Evolutionary conservation across 2,888 invertebrate species (phyloP).

Genomic region (Anticlea derivata): DNA sequence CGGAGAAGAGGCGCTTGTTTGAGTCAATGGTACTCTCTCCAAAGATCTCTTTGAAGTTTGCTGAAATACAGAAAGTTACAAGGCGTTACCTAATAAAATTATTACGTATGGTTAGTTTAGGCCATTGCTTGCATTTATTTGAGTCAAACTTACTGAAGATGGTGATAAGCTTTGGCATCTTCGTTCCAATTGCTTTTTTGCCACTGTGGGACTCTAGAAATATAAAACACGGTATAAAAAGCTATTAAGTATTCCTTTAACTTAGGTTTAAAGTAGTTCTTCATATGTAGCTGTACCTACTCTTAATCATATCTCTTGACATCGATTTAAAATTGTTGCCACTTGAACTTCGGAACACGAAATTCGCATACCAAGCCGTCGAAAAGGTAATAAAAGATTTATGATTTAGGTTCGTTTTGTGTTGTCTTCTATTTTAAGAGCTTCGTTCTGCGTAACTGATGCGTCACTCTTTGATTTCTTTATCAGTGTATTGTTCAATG

Average conservation of each 20-base stretch:
- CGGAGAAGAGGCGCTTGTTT: slow-evolving; percentile 34
- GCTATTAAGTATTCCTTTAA: too few relatives aligned
- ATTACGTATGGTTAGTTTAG: too few relatives aligned
- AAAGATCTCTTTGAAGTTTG: slow-evolving; percentile 34
- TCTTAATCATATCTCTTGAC: too few relatives aligned
- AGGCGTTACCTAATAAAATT: too few relatives aligned
- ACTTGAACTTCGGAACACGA: slow-evolving; percentile 27
- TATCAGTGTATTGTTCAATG: too few relatives aligned
- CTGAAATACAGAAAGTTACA: slow-evolving; percentile 17
- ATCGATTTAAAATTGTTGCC: too few relatives aligned
- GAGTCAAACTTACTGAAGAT: slow-evolving; percentile 45
- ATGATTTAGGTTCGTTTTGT: slow-evolving; percentile 44
- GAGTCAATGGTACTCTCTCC: slow-evolving; percentile 18
- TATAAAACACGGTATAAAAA: slow-evolving; percentile 19
- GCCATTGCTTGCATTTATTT: not conserved
- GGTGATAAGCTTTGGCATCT: slow-evolving; percentile 66
- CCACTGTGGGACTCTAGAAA: slow-evolving; percentile 40
- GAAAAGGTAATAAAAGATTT: slow-evolving; percentile 39
- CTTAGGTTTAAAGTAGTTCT: too few relatives aligned
- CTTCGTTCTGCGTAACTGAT: too few relatives aligned
- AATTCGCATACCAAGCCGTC: slow-evolving; percentile 40
- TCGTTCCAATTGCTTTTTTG: slow-evolving; percentile 43
- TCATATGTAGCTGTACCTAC: too few relatives aligned
- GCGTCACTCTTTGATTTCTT: too few relatives aligned
- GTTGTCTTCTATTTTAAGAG: not conserved